phyloP scores from a whole-genome alignment of 2,113 vertebrate genomes.

The Calonectris borealis region DNA sequence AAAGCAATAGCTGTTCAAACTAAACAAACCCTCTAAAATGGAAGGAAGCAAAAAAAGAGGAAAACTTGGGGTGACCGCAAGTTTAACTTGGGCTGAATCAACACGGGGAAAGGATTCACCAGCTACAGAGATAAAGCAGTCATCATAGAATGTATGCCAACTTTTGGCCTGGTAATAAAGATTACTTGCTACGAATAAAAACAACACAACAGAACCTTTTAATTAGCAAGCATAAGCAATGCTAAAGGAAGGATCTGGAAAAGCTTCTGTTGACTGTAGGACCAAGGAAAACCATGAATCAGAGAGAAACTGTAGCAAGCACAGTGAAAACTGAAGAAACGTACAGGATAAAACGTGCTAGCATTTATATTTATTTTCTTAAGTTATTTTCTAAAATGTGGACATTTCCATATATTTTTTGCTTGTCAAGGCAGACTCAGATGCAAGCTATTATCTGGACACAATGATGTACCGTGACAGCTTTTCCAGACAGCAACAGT shows the following conservation, averaged over 20 bases:
- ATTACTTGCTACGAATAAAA: neutral
- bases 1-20: neutral
- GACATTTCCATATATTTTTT: neutral
- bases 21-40: neutral
- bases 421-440: neutral
- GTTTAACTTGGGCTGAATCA: neutral
- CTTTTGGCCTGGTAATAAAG: neutral
- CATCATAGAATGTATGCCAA: neutral
- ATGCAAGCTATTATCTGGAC: neutral
- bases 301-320: neutral
- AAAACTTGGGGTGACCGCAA: neutral
- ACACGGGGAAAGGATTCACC: neutral
- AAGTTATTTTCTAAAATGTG: neutral
- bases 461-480: neutral
- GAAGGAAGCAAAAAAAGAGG: neutral
- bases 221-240: neutral
- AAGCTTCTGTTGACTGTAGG: neutral
- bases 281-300: neutral
- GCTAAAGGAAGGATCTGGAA: neutral
- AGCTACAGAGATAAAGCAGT: neutral
- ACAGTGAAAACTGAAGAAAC: neutral
- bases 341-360: fast-evolving
- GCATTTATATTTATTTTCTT: neutral
- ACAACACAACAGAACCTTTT: neutral
- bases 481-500: neutral